Evolutionary conservation across 2,113 vertebrate species (phyloP).

Genomic region (Todiramphus chloris): DNA sequence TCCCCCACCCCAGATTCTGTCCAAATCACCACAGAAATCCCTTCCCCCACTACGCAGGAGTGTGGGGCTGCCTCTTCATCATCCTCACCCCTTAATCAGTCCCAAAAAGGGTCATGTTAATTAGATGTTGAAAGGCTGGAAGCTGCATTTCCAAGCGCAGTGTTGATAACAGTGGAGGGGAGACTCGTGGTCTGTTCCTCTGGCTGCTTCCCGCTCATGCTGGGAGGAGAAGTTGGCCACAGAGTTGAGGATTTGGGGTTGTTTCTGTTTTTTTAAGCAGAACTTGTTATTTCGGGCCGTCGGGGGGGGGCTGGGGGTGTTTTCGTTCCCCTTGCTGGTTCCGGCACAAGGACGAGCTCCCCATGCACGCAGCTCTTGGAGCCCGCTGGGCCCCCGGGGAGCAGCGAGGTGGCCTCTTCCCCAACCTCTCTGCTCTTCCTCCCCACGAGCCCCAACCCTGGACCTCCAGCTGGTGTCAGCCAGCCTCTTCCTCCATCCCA

Average conservation of each 20-base stretch:
- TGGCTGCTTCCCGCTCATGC: fast-evolving
- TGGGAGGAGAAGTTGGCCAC: background rate
- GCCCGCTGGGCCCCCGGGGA: background rate
- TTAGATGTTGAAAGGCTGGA: background rate
- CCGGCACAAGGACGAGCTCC: background rate
- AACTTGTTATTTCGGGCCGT: background rate
- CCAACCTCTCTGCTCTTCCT: background rate
- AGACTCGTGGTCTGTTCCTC: background rate
- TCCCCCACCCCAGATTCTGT: background rate
- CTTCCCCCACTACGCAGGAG: background rate
- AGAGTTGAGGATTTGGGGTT: background rate
- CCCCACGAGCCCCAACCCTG: fast-evolving
- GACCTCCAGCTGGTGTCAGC: background rate
- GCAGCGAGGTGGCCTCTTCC: background rate
- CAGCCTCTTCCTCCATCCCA: background rate
- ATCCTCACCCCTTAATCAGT: fast-evolving
- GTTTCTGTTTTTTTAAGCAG: background rate
- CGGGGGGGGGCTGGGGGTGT: background rate
- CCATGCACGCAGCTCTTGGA: background rate
- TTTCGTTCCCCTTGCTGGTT: background rate
- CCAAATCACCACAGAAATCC: fast-evolving
- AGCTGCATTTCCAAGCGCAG: background rate
- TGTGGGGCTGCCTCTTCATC: background rate
- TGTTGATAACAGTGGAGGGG: background rate
- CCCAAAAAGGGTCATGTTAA: background rate